Evolutionary conservation across 2,888 invertebrate species (phyloP).

Genomic region (Drosophila paranaensis): DNA sequence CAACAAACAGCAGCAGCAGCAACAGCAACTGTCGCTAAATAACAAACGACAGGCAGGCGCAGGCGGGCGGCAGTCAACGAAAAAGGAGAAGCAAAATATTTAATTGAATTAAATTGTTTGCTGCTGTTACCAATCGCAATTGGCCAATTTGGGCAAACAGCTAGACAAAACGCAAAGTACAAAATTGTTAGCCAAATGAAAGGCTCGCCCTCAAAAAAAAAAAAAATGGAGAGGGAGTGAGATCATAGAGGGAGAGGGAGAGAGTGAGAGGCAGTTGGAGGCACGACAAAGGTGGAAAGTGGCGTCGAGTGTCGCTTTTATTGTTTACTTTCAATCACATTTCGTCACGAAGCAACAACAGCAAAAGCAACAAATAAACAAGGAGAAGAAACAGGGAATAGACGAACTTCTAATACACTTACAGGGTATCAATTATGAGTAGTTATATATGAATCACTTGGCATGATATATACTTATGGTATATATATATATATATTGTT

Average conservation of each 20-base stretch:
- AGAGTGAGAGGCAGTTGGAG: slow-evolving; percentile 14
- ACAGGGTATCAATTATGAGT: too few relatives aligned
- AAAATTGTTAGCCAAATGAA: slow-evolving; percentile 77
- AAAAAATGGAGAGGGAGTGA: slow-evolving; percentile 3
- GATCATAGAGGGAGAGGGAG: background rate
- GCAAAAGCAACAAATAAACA: slow-evolving; percentile 66
- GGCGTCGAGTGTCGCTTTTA: slow-evolving; percentile 76
- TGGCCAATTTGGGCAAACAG: slow-evolving; percentile 80
- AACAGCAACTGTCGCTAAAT: slow-evolving; percentile 77
- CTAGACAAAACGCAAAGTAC: slow-evolving; percentile 70
- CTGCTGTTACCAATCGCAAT: slow-evolving; percentile 80
- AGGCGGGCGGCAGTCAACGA: slow-evolving; percentile 57
- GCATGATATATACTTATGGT: too few relatives aligned
- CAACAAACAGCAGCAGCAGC: slow-evolving; percentile 16
- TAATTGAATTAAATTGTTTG: slow-evolving; percentile 83
- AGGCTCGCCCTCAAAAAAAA: slow-evolving; percentile 44
- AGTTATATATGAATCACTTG: too few relatives aligned
- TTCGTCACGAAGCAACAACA: slow-evolving; percentile 81
- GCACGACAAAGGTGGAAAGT: slow-evolving; percentile 68
- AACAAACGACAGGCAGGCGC: slow-evolving; percentile 72
- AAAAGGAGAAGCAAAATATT: slow-evolving; percentile 63
- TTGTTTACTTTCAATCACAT: slow-evolving; percentile 84
- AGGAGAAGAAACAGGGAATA: slow-evolving; percentile 26
- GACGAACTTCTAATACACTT: slow-evolving; percentile 13
- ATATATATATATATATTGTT: too few relatives aligned